Evolutionary conservation across 2,113 vertebrate species (phyloP), one percentile per base, ranked within the genome.

Genomic region (Pelodiscus sinensis): DNA sequence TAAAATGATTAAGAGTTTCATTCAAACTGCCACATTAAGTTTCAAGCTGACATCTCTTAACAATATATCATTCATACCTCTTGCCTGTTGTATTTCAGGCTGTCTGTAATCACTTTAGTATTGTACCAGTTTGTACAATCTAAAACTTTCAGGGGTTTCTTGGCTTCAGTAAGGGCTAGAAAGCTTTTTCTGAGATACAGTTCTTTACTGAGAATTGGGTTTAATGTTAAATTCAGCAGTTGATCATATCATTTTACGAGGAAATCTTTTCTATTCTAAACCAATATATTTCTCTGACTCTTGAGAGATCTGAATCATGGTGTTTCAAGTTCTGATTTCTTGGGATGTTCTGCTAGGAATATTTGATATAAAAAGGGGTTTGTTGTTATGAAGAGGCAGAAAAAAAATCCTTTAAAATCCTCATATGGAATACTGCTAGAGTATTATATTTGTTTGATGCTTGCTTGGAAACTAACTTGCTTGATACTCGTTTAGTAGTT

Each of bases 301-400:
- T 44, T 75, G 13, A 50, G 24, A 44, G 22, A 38, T 50, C 38
- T 50, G 35, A 75, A 44, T 75, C 35, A 44, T 44, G 35, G 38
- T 44, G 6, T 77, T 29, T 62, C 35, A 78, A 38, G 71, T 81
- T 15, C 2, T 60, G 62, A n/a, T 18, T 78, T 79, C 55, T 8
- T 44, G 52, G 62, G 56, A 14, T 82, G 29, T 13, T 31, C 89
- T 91, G 44, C 29, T 82, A 25, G 78, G 78, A 87, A 93, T 35
- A 71, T 8, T 25, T 44, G 6, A 27, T 87, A 5, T 51, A 85
- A 73, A 82, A 80, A 29, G 8, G 13, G 4, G 58, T 78, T 29
- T 78, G 51, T 31, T 78, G 8, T 0, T 51, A 29, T 77, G 73
- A 35, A 77, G 12, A 50, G n/a, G 75, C 73, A 3, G 8, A 6